Percentiles rank a stretch among this genome's conserved stretches.
Conservation (phyloP, 64 coral and sea anemone species). For the Porites australiensis region DNA sequence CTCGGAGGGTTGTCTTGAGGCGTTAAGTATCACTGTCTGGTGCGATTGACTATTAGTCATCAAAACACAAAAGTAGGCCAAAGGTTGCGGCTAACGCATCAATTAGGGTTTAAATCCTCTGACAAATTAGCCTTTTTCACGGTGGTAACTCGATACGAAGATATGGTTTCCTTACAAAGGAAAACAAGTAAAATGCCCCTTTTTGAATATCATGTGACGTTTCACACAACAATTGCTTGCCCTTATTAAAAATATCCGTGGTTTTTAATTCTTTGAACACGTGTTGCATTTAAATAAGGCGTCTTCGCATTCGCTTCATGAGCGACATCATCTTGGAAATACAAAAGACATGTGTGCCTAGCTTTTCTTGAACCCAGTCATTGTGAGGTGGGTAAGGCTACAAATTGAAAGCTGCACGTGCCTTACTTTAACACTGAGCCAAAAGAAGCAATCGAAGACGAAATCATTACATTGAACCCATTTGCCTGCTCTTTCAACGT, state of each 20-base stretch:
- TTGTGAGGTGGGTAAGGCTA: not conserved
- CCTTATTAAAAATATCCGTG: not conserved
- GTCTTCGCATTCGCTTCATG: not conserved
- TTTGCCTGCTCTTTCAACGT: slow-evolving; percentile 37
- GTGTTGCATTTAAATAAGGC: slow-evolving; percentile 18
- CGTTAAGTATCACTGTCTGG: slow-evolving; percentile 44
- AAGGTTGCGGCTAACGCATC: slow-evolving; percentile 57
- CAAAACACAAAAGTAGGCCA: slow-evolving; percentile 45
- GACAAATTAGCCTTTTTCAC: slow-evolving; percentile 58
- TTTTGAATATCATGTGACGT: slow-evolving; percentile 39
- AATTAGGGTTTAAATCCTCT: slow-evolving; percentile 63
- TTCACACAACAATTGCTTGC: slow-evolving; percentile 30
- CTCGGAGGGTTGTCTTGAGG: slow-evolving; percentile 18
- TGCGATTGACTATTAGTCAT: slow-evolving; percentile 58
- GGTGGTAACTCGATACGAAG: slow-evolving; percentile 41
- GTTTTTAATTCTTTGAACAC: slow-evolving; percentile 53
- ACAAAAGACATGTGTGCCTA: not conserved
- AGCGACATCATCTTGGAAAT: not conserved
- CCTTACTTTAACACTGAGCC: not conserved
- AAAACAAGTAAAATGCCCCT: slow-evolving; percentile 48
- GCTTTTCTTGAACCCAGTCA: not conserved
- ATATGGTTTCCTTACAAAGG: slow-evolving; percentile 41
- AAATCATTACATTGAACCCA: slow-evolving; percentile 26
- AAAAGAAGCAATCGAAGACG: slow-evolving; percentile 27
- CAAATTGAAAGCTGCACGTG: slow-evolving; percentile 22